A percentile compares a stretch with the other conserved stretches of the same genome.
Evolutionary conservation across 2,888 invertebrate genomes (phyloP).

Genomic region (Hemicrepidius hirtus): DNA sequence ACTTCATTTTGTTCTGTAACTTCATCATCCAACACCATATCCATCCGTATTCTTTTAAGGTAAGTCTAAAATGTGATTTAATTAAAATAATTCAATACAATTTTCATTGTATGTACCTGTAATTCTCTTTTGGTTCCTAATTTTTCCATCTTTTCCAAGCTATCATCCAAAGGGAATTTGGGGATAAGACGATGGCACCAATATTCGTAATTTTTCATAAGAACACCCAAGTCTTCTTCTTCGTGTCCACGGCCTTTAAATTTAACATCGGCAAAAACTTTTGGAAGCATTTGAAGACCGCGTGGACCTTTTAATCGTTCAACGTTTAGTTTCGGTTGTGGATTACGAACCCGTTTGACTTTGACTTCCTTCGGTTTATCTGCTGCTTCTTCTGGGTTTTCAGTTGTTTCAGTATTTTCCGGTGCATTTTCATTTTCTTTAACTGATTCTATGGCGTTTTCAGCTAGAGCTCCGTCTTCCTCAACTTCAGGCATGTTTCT

Average conservation of each 20-base stretch:
- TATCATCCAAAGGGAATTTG: slow-evolving; percentile 91
- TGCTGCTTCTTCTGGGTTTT: slow-evolving; percentile 65
- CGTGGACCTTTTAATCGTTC: slow-evolving; percentile 84
- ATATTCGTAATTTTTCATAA: slow-evolving; percentile 90
- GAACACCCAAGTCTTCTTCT: slow-evolving; percentile 84
- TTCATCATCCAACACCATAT: slow-evolving; percentile 71
- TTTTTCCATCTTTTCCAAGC: slow-evolving; percentile 85
- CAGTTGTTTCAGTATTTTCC: slow-evolving; percentile 48
- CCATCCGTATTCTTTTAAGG: slow-evolving; percentile 79
- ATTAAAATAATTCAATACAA: background rate
- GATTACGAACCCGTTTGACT: slow-evolving; percentile 76
- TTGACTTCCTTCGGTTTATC: slow-evolving; percentile 67
- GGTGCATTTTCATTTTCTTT: slow-evolving; percentile 52
- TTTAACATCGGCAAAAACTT: slow-evolving; percentile 87
- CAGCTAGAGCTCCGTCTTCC: slow-evolving; percentile 51
- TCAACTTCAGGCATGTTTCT: slow-evolving; percentile 15
- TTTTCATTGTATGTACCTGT: slow-evolving; percentile 74
- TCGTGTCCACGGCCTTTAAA: slow-evolving; percentile 90
- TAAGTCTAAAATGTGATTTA: slow-evolving; percentile 73
- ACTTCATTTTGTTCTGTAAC: background rate
- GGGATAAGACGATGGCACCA: slow-evolving; percentile 97
- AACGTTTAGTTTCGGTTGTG: slow-evolving; percentile 80
- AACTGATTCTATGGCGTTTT: slow-evolving; percentile 54
- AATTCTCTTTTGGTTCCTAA: slow-evolving; percentile 88
- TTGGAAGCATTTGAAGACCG: slow-evolving; percentile 87